Evolutionary conservation across 2,797 vertebrate genomes (phyloP).

Genomic region (Urophycis tenuis): DNA sequence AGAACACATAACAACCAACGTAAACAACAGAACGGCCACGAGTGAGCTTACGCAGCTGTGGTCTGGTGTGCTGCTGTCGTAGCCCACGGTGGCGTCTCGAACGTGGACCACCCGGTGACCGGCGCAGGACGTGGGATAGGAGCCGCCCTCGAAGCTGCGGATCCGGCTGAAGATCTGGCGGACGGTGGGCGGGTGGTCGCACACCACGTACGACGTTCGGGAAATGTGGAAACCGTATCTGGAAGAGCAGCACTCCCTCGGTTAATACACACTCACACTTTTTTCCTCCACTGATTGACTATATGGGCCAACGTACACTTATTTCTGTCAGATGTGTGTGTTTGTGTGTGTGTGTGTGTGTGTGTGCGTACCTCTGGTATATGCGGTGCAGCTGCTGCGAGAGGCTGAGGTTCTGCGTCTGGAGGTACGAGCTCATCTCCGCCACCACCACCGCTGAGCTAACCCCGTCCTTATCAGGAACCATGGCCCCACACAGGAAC

Average conservation of each 20-base stretch:
- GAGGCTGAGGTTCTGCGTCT: constrained; percentile 70
- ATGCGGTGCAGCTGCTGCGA: constrained; percentile 77
- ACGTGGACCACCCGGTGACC: constrained; percentile 69
- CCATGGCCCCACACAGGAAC: constrained; percentile 84
- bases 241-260: constrained; percentile 4
- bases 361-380: constrained; percentile 76
- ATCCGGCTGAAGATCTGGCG: constrained; percentile 81
- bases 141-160: constrained; percentile 73
- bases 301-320: too few relatives aligned
- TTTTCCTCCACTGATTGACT: too few relatives aligned
- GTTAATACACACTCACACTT: background rate
- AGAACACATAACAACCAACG: background rate
- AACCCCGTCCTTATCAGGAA: constrained; percentile 92
- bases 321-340: background rate
- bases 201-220: constrained; percentile 87
- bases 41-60: constrained; percentile 72
- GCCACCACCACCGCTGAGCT: constrained; percentile 85
- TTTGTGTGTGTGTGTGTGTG: background rate
- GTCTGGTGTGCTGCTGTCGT: constrained; percentile 82
- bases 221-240: constrained; percentile 92
- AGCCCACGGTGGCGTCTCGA: constrained; percentile 84
- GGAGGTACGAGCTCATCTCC: constrained; percentile 85
- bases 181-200: constrained; percentile 79
- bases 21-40: background rate
- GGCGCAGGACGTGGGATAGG: constrained; percentile 79